These are phyloP conservation scores for Corvus moneduloides DNA, from an alignment of 2,113 vertebrate species.

Conservation along the genomic window DNA sequence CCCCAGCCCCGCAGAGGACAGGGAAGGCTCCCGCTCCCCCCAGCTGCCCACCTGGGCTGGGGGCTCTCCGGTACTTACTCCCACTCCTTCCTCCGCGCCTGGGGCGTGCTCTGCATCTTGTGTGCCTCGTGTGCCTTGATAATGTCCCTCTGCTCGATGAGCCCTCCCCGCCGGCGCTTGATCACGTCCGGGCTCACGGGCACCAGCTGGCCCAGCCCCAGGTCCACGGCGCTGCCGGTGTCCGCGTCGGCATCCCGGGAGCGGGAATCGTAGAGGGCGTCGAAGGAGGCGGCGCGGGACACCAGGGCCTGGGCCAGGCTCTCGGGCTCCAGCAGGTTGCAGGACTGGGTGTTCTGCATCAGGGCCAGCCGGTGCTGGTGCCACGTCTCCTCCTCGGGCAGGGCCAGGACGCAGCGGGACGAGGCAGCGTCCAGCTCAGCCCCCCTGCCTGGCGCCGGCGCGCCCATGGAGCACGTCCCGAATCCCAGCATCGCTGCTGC, in stretches of 20 bases:
- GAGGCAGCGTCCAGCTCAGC: conserved; percentile 60
- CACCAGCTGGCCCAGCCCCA: conserved; percentile 72
- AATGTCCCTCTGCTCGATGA: conserved; percentile 95
- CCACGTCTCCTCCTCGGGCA: conserved; percentile 84
- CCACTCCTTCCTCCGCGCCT: conserved; percentile 95
- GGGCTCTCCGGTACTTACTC: conserved; percentile 84
- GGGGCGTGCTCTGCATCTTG: conserved; percentile 97
- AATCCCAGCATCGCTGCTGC: conserved; percentile 84
- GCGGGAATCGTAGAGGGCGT: conserved; percentile 76
- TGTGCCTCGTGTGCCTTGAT: conserved; percentile 94
- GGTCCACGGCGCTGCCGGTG: conserved; percentile 6
- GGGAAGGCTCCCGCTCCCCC: neutral
- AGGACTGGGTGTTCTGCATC: conserved; percentile 72
- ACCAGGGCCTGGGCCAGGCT: conserved; percentile 75
- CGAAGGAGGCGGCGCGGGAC: conserved; percentile 76
- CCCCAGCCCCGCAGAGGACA: fast-evolving
- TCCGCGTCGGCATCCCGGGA: conserved; percentile 70
- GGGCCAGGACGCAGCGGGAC: conserved; percentile 72
- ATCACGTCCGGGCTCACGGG: conserved; percentile 88
- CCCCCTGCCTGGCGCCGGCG: conserved; percentile 41
- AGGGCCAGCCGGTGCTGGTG: conserved; percentile 78
- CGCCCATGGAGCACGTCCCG: conserved; percentile 77
- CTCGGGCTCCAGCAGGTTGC: conserved; percentile 78
- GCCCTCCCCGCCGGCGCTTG: conserved; percentile 88
- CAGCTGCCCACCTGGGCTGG: neutral